Evolutionary conservation across 2,888 invertebrate species (phyloP).

Genomic region (Hydropsyche betteni): DNA sequence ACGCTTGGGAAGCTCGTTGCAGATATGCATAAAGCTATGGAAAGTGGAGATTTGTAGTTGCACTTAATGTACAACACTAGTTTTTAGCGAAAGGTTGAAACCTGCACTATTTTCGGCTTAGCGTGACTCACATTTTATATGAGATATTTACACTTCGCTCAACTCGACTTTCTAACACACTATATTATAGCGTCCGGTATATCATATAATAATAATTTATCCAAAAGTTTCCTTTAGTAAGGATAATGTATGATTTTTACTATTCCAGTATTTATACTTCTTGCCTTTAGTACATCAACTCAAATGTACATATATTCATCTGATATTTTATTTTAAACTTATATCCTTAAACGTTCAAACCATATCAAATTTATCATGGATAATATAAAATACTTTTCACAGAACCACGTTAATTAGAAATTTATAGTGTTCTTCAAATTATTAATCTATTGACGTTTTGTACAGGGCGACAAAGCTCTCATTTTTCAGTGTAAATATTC

Average conservation of each 20-base stretch:
- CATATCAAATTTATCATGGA: not conserved
- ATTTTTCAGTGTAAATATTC: constrained; percentile 11
- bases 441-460: not conserved
- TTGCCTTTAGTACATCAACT: constrained; percentile 7
- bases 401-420: too few species aligned
- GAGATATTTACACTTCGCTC: constrained; percentile 15
- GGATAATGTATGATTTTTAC: constrained; percentile 42
- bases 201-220: too few species aligned
- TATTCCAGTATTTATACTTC: constrained; percentile 22
- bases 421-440: not conserved
- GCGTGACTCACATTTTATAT: not conserved
- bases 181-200: not conserved
- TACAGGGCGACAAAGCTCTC: not conserved
- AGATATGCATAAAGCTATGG: constrained; percentile 73
- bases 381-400: too few species aligned
- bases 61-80: constrained; percentile 43
- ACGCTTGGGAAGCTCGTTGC: constrained; percentile 70
- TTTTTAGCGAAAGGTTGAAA: not conserved
- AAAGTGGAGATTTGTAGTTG: constrained; percentile 68
- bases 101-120: not conserved
- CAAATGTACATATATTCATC: not conserved
- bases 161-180: not conserved
- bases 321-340: not conserved
- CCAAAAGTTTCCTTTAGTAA: not conserved
- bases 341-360: not conserved